A percentile compares a stretch with the other conserved stretches of the same genome.
These are phyloP conservation scores for Drosophila melanosoma DNA, from an alignment of 2,888 invertebrate species.

Conservation along the genomic window DNA sequence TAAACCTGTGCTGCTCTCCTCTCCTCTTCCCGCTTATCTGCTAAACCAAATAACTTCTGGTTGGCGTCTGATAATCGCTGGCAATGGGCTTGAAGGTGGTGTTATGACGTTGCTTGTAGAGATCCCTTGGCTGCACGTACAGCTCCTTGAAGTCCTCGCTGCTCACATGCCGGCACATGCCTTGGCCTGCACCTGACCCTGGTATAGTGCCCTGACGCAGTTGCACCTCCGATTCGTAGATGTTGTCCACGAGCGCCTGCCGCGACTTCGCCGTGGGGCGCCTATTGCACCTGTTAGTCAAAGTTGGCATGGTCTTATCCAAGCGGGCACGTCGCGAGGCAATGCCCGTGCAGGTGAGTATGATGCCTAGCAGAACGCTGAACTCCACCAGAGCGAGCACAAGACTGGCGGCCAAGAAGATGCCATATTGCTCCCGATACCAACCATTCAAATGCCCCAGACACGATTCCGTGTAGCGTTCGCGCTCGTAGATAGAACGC, in stretches of 20 bases:
- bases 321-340: conserved; percentile 65
- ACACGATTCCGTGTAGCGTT: conserved; percentile 86
- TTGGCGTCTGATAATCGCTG: conserved; percentile 81
- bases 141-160: conserved; percentile 81
- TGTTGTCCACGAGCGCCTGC: conserved; percentile 81
- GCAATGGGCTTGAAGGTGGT: conserved; percentile 82
- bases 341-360: conserved; percentile 89
- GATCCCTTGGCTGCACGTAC: conserved; percentile 83
- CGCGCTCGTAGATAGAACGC: conserved; percentile 77
- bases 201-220: conserved; percentile 39
- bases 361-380: conserved; percentile 89
- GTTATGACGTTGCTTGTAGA: conserved; percentile 82
- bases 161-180: conserved; percentile 61
- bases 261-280: conserved; percentile 65
- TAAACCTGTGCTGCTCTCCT: neutral
- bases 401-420: conserved; percentile 89
- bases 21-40: conserved; percentile 7
- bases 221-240: conserved; percentile 82
- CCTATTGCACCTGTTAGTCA: conserved; percentile 33
- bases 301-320: conserved; percentile 27
- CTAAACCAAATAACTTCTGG: conserved; percentile 82
- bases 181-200: conserved; percentile 16
- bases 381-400: conserved; percentile 90
- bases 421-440: conserved; percentile 91
- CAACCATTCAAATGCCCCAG: conserved; percentile 89